A percentile compares a stretch with the other conserved stretches of the same genome.
Conservation (phyloP, 2,888 invertebrate species). For the Cryptosula pallasiana region DNA sequence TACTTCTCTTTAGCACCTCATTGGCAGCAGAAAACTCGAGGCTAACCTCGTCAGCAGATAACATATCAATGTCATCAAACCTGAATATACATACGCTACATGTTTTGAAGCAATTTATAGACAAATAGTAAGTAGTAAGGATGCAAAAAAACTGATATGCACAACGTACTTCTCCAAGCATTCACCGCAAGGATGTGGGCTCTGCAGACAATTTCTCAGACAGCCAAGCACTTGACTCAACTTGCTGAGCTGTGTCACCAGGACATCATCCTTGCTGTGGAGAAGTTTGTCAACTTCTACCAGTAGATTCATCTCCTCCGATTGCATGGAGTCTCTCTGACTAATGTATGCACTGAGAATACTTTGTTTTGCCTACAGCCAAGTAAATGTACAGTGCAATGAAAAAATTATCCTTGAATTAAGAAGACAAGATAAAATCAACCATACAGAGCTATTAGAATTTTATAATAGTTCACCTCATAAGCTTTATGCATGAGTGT, state of each 20-base stretch:
- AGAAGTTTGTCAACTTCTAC: conserved; percentile 4
- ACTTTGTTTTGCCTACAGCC: not conserved
- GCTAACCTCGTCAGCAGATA: not conserved
- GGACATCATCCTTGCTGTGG: conserved; percentile 17
- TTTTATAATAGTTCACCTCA: not conserved
- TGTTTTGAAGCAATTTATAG: too few relatives aligned
- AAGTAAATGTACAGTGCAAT: not conserved
- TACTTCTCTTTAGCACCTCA: not conserved
- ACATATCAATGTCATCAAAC: conserved; percentile 19
- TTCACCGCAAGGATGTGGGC: conserved; percentile 15
- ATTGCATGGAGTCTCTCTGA: not conserved
- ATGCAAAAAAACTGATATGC: not conserved
- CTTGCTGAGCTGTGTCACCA: conserved; percentile 19
- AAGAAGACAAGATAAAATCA: too few relatives aligned
- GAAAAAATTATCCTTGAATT: not conserved
- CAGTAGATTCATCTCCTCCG: not conserved
- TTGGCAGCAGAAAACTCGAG: not conserved
- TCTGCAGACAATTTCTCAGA: conserved; percentile 15
- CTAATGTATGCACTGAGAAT: conserved; percentile 8
- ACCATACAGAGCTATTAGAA: too few relatives aligned
- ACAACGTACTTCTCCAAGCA: conserved; percentile 14
- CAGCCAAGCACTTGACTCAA: conserved; percentile 18
- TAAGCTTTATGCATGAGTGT: not conserved
- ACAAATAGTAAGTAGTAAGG: not conserved
- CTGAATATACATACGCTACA: too few relatives aligned